These are phyloP conservation scores for Tetheella fluctuosa DNA, from an alignment of 2,888 invertebrate genomes.

Conservation along the genomic window DNA sequence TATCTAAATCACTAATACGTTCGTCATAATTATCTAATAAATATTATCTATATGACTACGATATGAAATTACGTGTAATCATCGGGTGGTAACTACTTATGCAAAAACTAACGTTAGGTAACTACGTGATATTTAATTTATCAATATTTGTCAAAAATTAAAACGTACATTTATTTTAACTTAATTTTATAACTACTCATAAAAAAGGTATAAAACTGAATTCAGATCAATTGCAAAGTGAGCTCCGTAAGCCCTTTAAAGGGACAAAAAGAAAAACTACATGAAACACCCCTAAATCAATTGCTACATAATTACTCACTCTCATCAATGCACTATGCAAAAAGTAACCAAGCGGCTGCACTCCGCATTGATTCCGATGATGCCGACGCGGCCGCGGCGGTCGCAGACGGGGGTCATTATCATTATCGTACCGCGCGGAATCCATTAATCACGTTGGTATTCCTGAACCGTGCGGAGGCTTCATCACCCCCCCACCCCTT, in stretches of 20 bases:
- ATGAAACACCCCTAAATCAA: slow-evolving; percentile 29
- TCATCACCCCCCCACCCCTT: slow-evolving; percentile 48
- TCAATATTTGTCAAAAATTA: too few relatives aligned
- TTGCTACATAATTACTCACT: slow-evolving; percentile 23
- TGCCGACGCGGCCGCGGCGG: slow-evolving; percentile 66
- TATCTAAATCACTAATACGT: too few relatives aligned
- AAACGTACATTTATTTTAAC: too few relatives aligned
- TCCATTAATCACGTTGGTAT: slow-evolving; percentile 82
- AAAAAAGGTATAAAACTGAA: too few relatives aligned
- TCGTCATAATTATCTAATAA: background rate
- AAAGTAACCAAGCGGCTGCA: slow-evolving; percentile 56
- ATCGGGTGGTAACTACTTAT: too few relatives aligned
- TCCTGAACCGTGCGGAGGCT: slow-evolving; percentile 60
- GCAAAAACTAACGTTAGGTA: too few relatives aligned
- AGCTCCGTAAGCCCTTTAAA: background rate
- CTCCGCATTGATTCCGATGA: slow-evolving; percentile 74
- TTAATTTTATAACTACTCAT: too few relatives aligned
- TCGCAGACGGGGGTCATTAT: slow-evolving; percentile 74
- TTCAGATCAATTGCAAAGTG: background rate
- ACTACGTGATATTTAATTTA: too few relatives aligned
- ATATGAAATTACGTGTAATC: too few relatives aligned
- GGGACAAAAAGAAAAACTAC: slow-evolving; percentile 26
- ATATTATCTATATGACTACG: too few relatives aligned
- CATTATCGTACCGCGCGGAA: slow-evolving; percentile 74
- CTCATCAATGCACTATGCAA: slow-evolving; percentile 61